phyloP scores from a whole-genome alignment of 2,113 vertebrate species.

The Phalacrocorax pelagicus region DNA sequence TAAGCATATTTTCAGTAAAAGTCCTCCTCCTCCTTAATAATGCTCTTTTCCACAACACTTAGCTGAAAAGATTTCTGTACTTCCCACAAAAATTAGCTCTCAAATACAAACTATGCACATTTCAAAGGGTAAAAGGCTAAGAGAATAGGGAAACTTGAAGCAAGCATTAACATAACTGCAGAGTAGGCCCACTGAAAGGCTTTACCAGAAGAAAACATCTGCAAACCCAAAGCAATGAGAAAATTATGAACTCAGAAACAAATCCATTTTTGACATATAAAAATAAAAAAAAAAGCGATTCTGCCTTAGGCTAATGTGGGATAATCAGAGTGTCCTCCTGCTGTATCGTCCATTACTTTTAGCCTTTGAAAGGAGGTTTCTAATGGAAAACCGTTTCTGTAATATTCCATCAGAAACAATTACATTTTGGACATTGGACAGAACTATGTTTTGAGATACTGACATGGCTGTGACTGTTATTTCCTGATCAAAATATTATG shows the following conservation, averaged over 20 bases:
- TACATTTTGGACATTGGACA: neutral
- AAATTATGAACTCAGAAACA: neutral
- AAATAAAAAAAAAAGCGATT: neutral
- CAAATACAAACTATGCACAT: neutral
- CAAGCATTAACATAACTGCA: neutral
- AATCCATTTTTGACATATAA: neutral
- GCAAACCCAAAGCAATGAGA: neutral
- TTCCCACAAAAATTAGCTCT: neutral
- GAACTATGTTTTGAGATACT: fast-evolving
- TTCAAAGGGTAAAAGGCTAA: neutral
- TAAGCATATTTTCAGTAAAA: neutral
- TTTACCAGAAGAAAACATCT: neutral
- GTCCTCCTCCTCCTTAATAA: neutral
- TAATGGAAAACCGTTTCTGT: neutral
- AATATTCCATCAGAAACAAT: neutral
- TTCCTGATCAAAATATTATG: neutral
- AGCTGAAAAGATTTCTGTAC: neutral
- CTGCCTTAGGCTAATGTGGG: neutral
- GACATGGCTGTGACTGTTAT: neutral
- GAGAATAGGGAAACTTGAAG: neutral
- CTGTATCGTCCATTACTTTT: neutral
- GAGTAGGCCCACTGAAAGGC: neutral
- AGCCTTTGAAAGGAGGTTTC: neutral
- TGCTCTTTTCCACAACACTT: neutral
- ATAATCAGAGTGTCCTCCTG: neutral